Evolutionary conservation across 2,797 vertebrate species (phyloP), one percentile per base, ranked within the genome.

Genomic region (Tinamus major): DNA sequence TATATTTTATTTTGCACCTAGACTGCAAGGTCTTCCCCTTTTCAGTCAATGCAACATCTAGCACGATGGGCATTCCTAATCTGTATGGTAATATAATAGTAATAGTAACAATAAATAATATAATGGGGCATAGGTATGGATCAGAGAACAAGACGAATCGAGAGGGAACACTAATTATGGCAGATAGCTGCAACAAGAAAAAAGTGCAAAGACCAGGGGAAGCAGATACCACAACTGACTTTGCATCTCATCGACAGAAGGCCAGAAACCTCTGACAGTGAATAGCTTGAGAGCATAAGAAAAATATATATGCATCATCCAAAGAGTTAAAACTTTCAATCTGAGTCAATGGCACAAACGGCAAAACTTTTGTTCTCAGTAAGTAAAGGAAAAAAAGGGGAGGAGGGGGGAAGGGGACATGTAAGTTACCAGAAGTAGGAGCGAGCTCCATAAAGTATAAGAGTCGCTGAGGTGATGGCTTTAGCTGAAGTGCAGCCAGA

Each of bases 241-340:
- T 96, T 44, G 41, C 72, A 79, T 62, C 13, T 86, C 53, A 51
- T 61, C 76, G 89, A 71, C 84, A 80, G 69, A 63, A 81, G 64
- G 5, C 19, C 76, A 69, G 84, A 74, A 90, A 70, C 33, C 3
- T 35, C 71, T 96, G 95, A 93, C 26, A 95, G 85, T 70, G 94
- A 95, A 89, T 26, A 91, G 71, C 67, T 5, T 7, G 63, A 84
- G 65, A 85, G 95, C 86, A 70, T 44, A 12, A 93, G 93, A 95
- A 97, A 95, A 95, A 89, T 9, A 48, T 81, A 59, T 13, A 31
- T 49, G 20, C 53, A 72, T 44, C 17, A 63, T 86, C 78, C 94
- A 90, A 80, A 91, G 80, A 48, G 79, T 94, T 93, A 77, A 93
- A n/a, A 82, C 68, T 98, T 95, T 93, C 96, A 17, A 55, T 96